Evolutionary conservation across 2,797 vertebrate genomes (phyloP).

Genomic region (Gymnocypris eckloni): DNA sequence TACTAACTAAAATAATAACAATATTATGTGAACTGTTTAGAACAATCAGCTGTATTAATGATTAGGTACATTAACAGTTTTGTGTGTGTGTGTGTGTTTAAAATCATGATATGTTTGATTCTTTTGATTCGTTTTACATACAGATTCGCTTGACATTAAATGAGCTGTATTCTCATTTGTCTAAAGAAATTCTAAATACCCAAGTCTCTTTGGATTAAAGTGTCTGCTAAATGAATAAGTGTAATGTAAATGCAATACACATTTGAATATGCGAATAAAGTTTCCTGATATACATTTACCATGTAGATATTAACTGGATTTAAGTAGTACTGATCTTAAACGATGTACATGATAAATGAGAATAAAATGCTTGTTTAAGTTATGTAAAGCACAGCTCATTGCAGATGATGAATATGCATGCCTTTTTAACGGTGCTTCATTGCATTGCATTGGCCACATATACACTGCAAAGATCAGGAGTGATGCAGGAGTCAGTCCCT

Average conservation of each 20-base stretch:
- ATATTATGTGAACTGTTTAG: too few species aligned
- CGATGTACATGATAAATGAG: background rate
- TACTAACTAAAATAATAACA: too few species aligned
- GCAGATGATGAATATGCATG: background rate
- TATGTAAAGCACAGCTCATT: background rate
- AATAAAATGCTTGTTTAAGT: background rate
- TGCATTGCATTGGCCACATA: background rate
- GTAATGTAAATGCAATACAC: background rate
- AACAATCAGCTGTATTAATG: too few species aligned
- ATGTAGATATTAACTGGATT: background rate
- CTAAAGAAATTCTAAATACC: background rate
- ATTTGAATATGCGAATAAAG: background rate
- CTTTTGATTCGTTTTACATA: background rate
- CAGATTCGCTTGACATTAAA: background rate
- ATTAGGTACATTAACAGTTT: too few species aligned
- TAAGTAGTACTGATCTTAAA: background rate
- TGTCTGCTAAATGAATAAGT: too few species aligned
- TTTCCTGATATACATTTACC: background rate
- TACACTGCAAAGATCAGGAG: too few species aligned
- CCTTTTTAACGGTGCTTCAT: background rate
- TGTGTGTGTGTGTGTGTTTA: too few species aligned
- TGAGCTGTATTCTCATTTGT: background rate
- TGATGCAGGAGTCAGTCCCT: background rate
- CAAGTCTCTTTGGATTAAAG: too few species aligned
- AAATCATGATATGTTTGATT: too few species aligned